Evolutionary conservation across 2,113 vertebrate species (phyloP).

Genomic region (Gasterosteus nipponicus): DNA sequence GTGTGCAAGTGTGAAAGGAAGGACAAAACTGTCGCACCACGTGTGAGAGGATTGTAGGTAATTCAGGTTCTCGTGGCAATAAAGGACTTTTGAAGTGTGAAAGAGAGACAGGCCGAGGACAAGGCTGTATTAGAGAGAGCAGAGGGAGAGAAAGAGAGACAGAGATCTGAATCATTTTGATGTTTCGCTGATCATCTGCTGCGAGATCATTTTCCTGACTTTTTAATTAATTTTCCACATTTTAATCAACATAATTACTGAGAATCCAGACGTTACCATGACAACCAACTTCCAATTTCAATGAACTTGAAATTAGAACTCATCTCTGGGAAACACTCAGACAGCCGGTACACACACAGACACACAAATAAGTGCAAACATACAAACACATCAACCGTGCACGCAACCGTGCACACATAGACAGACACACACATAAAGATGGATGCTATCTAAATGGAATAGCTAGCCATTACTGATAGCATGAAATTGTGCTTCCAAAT

Average conservation of each 20-base stretch:
- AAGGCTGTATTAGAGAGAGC: slow-evolving; percentile 10
- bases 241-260: slow-evolving; percentile 76
- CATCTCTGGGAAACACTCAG: slow-evolving; percentile 19
- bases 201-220: slow-evolving; percentile 71
- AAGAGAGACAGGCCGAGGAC: slow-evolving; percentile 14
- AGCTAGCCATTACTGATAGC: slow-evolving; percentile 76
- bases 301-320: slow-evolving; percentile 43
- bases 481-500: slow-evolving; percentile 82
- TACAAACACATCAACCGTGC: background rate
- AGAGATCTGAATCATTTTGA: slow-evolving; percentile 67
- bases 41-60: slow-evolving; percentile 44
- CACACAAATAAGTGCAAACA: slow-evolving; percentile 38
- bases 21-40: slow-evolving; percentile 10
- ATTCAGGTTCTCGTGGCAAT: slow-evolving; percentile 45
- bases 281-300: slow-evolving; percentile 66
- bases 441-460: slow-evolving; percentile 78
- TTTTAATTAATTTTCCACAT: slow-evolving; percentile 78
- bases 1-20: slow-evolving; percentile 21
- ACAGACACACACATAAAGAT: slow-evolving; percentile 49
- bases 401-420: background rate
- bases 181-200: slow-evolving; percentile 73
- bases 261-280: slow-evolving; percentile 63
- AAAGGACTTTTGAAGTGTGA: slow-evolving; percentile 44
- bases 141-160: slow-evolving; percentile 24
- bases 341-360: slow-evolving; percentile 23